Evolutionary conservation across 2,888 invertebrate species (phyloP), one percentile per base, ranked within the genome.

Genomic region (Acanthococcus lagerstroemiae): DNA sequence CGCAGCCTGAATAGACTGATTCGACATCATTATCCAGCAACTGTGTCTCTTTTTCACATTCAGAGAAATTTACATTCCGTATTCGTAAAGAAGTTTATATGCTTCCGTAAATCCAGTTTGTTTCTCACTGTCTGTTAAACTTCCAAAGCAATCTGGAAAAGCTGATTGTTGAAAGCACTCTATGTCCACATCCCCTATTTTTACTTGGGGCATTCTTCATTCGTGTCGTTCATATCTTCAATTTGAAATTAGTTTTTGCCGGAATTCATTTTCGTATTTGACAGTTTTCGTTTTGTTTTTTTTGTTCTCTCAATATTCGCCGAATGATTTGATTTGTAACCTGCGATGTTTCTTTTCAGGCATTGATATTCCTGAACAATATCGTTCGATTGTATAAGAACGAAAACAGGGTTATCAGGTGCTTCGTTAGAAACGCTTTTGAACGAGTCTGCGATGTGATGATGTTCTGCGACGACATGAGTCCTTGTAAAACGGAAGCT

Each of bases 401-500:
- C n/a, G 70, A 71, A 58, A 55, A 67, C 4, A 65, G 65, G 45
- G 70, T 72, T n/a, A 57, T 72, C n/a, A 25, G 61, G 57, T 57
- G 69, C 25, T 67, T 73, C 46, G 67, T 73, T 7, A 65, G 67
- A 25, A 60, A 66, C n/a, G 69, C 70, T 25, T 68, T 74, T 5
- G 70, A 71, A 30, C 69, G 70, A 12, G 65, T 74, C 12, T 74
- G 72, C 50, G 73, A 74, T 60, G 71, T 72, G 24, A 56, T 73
- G 9, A 74, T 74, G 73, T 74, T 73, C 67, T 72, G 72, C 30
- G 74, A 74, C 55, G 69, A 70, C 26, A 66, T 60, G 6, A 70
- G 71, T 54, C 65, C 70, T 21, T 72, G 71, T 46, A 71, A 70
- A 68, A 70, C 70, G 55, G 67, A 71, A 46, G 68, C 71, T 1